Base-by-base conservation (phyloP, 1,140 invertebrate genomes). In the Radopholus similis region DNA sequence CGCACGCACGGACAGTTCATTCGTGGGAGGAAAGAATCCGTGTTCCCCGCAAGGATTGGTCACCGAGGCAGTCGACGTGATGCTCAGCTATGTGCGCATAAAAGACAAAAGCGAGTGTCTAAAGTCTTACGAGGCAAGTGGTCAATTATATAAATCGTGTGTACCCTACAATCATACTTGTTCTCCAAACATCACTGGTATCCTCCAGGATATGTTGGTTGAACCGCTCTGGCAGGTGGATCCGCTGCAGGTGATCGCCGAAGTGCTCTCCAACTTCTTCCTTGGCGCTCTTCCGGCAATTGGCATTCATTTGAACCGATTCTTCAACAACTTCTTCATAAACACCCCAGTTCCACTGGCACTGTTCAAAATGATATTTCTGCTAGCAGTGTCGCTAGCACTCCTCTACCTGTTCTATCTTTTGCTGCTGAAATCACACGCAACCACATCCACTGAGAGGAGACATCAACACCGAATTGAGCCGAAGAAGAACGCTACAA, bases 241-340 rank as follows among this genome's bases (percentile, higher is more conserved):
- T 37, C 73, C 74, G 21, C 42, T 73, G 64, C 57, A 60, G 28
- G 74, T 76, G 13, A 35, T 73, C 11, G 72, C 74, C 28, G 72
- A 73, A 51, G 72, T 73, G 6, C 18, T 73, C 18, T 53, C 72
- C n/a, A 73, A 77, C 35, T 73, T 73, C 30, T 15, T 73, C 5
- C 42, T 73, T 32, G 44, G 47, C 30, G 73, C 72, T 15, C 51
- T 73, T 32, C 70, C 73, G 0, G 38, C 76, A 13, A 42, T 49
- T 35, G 72, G 72, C n/a, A 37, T 54, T 21, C 72, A 73, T 58
- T 38, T 73, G 21, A 73, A 73, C 57, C 70, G 35, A 34, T 73
- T 73, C 28, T 73, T 73, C 56, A 77, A 53, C 35, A 72, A 73
- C 49, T 73, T 73, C 40, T 73, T 73, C 40, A 53, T 78, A 18